Evolutionary conservation across 2,113 vertebrate genomes (phyloP), one percentile per base, ranked within the genome.

Genomic region (Rhynchomys soricoides): DNA sequence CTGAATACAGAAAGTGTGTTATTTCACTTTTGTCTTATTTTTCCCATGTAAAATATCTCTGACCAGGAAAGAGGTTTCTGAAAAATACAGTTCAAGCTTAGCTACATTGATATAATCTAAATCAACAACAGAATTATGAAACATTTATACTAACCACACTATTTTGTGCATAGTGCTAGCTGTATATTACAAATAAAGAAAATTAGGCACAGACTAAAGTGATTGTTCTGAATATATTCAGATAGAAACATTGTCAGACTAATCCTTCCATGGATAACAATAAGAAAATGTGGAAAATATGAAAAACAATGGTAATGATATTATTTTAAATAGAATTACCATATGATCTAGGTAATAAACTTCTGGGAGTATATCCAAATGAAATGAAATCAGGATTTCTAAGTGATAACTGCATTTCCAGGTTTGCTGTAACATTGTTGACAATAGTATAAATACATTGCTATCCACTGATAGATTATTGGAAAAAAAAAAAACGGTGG

Each of bases 241-340:
- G 17, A 34, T 29, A 79, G 3, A 21, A 55, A 21, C 19, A 55
- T 81, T 55, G 26, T n/a, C 17, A 77, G 50, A 55, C 50, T 57
- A 89, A 43, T 37, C 37, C 17, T 83, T 59, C 13, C 55, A 50
- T 57, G 86, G 13, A 43, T 74, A 68, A 43, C n/a, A 74, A 68
- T 91, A 37, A 83, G n/a, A 83, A 29, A 83, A 91, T 88, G 17
- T 88, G 62, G 16, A 87, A 86, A 75, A 90, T 66, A 75, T 48
- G 90, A 75, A 50, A 31, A 52, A 52, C 17, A 79, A 52, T 52
- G 16, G 17, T 31, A 91, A 88, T 75, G 4, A 57, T 45, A 68
- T 87, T 82, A n/a, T n/a, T 91, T 83, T 40, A 86, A 37, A 75
- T 26, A 40, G 3, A 57, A 57, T 10, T 81, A 57, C 10, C 1